A percentile compares a stretch with the other conserved stretches of the same genome.
These are phyloP conservation scores for Triplophysa siluroides DNA, from an alignment of 2,113 vertebrate species.

Conservation along the genomic window DNA sequence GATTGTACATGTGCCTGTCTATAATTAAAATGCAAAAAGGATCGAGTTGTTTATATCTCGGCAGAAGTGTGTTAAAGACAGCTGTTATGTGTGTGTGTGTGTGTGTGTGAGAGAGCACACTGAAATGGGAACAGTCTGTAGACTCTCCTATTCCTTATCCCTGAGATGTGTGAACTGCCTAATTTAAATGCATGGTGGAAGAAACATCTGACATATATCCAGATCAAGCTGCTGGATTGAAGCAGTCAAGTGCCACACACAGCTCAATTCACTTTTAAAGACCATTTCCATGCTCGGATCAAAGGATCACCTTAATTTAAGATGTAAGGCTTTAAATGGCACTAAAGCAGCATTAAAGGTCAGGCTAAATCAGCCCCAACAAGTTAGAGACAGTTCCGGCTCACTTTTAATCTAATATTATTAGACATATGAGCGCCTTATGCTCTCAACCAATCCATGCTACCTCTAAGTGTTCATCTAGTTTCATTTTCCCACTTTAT, in stretches of 20 bases:
- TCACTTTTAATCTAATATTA: conserved; percentile 40
- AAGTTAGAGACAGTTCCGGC: conserved; percentile 20
- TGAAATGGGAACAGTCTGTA: neutral
- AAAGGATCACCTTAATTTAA: conserved; percentile 30
- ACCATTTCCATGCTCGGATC: conserved; percentile 26
- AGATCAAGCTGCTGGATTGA: conserved; percentile 31
- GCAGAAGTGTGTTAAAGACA: neutral
- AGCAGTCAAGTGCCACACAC: conserved; percentile 20
- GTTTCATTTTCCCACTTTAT: neutral
- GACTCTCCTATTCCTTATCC: conserved; percentile 7
- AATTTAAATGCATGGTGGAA: conserved; percentile 32
- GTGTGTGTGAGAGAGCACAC: neutral
- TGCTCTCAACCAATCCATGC: conserved; percentile 10
- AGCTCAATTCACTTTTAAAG: conserved; percentile 8
- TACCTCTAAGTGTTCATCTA: neutral
- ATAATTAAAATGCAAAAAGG: conserved; percentile 18
- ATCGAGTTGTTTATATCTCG: neutral
- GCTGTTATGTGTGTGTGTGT: neutral
- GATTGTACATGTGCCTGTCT: neutral
- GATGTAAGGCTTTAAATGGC: conserved; percentile 39
- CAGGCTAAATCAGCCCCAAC: conserved; percentile 31
- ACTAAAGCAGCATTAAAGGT: conserved; percentile 41
- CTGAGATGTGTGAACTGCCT: conserved; percentile 12
- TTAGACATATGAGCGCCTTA: conserved; percentile 28
- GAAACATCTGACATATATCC: conserved; percentile 36